Conservation (phyloP, 1,140 invertebrate species). For the Asobara japonica region DNA sequence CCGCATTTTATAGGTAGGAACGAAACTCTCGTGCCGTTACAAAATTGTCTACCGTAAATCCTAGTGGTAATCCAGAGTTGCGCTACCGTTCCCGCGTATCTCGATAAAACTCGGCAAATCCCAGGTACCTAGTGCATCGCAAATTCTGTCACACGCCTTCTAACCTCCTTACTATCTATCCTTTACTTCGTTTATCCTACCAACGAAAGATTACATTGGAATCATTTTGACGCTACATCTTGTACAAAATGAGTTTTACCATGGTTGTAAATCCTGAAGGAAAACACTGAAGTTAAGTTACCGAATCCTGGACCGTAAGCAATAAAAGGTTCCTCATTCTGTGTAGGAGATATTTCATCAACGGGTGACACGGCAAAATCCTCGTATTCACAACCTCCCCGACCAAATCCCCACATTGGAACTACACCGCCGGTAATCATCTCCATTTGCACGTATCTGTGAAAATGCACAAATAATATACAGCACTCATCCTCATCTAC, state of each 20-base stretch:
- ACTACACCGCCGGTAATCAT: too few relatives aligned
- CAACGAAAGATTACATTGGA: neutral
- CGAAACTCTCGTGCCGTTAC: conserved; percentile 19
- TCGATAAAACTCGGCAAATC: conserved; percentile 27
- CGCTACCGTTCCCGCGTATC: neutral
- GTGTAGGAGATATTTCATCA: neutral
- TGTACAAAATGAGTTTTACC: neutral
- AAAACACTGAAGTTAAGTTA: neutral
- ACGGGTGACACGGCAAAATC: too few relatives aligned
- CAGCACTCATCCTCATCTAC: too few relatives aligned
- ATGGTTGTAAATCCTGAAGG: neutral
- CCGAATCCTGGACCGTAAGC: neutral
- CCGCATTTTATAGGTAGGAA: conserved; percentile 51
- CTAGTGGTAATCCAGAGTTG: conserved; percentile 22
- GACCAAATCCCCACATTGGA: too few relatives aligned
- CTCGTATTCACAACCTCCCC: too few relatives aligned
- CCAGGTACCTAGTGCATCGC: neutral
- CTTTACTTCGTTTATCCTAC: neutral
- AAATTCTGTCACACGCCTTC: conserved; percentile 16
- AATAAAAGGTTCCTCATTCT: neutral
- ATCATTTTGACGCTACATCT: neutral
- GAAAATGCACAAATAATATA: too few relatives aligned
- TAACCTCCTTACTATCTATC: neutral
- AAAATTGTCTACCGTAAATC: conserved; percentile 34
- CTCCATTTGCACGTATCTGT: too few relatives aligned